A percentile compares a stretch with the other conserved stretches of the same genome.
Evolutionary conservation across 2,113 vertebrate genomes (phyloP).

Genomic region (Tachuris rubrigastra): DNA sequence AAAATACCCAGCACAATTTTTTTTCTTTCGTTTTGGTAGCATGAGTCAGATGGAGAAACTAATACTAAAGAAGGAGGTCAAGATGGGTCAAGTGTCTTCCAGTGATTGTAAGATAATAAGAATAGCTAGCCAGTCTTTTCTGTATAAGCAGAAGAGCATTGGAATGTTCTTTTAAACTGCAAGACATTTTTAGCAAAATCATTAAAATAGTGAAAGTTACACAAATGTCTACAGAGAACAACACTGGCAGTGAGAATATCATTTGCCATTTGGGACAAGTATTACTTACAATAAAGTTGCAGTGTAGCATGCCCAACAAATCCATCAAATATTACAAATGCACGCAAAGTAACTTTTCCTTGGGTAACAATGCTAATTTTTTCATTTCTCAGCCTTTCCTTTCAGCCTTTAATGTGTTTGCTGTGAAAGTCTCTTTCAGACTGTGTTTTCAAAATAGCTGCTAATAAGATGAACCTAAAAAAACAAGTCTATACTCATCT

Average conservation of each 20-base stretch:
- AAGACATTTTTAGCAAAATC: background rate
- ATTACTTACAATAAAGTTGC: background rate
- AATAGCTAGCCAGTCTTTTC: background rate
- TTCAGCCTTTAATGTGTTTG: background rate
- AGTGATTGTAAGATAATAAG: background rate
- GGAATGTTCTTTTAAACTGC: background rate
- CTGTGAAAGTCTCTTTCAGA: background rate
- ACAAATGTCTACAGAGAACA: background rate
- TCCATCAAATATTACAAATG: background rate
- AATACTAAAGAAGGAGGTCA: background rate
- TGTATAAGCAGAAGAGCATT: background rate
- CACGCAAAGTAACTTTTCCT: background rate
- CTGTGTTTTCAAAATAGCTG: background rate
- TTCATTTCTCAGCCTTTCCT: background rate
- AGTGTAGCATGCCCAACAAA: background rate
- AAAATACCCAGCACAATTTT: background rate
- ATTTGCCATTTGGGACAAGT: slow-evolving; percentile 8
- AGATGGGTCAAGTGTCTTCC: background rate
- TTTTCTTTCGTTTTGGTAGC: background rate
- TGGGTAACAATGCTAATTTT: background rate
- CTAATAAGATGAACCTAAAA: background rate
- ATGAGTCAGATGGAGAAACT: background rate
- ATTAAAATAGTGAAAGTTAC: background rate
- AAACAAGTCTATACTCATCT: background rate
- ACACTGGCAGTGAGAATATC: background rate